phyloP scores from a whole-genome alignment of 2,113 vertebrate species.

The Lampris megalopsis region DNA sequence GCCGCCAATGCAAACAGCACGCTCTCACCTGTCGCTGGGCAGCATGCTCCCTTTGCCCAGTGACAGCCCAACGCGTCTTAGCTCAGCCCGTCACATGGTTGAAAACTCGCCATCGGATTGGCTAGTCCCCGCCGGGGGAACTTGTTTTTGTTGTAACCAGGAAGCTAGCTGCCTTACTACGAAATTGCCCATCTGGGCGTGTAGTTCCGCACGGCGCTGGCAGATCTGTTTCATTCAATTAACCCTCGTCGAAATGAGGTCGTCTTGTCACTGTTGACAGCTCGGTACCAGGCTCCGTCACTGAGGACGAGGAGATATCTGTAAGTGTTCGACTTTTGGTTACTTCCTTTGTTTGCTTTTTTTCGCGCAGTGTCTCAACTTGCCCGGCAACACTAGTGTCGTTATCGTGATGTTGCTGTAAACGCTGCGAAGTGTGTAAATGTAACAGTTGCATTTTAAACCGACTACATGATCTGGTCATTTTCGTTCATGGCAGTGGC shows the following conservation, averaged over 20 bases:
- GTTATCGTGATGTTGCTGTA: not conserved
- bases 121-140: conserved; percentile 28
- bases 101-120: conserved; percentile 48
- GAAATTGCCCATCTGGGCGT: conserved; percentile 34
- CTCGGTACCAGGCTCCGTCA: not conserved
- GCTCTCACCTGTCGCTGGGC: conserved; percentile 39
- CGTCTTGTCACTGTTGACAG: fast-evolving
- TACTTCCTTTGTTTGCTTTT: conserved; percentile 52
- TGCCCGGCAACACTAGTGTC: conserved; percentile 23
- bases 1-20: conserved; percentile 33
- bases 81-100: conserved; percentile 67
- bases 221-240: not conserved
- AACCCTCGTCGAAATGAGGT: not conserved
- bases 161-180: conserved; percentile 50
- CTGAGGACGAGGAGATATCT: not conserved
- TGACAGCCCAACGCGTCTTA: conserved; percentile 51
- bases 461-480: no score
- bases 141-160: conserved; percentile 73
- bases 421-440: not conserved
- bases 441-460: not conserved
- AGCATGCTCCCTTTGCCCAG: conserved; percentile 60
- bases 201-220: not conserved
- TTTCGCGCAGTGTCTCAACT: conserved; percentile 34
- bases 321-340: conserved; percentile 46
- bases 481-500: no score